These are phyloP conservation scores for Pachydiplax longipennis DNA, from an alignment of 2,888 invertebrate genomes.

Conservation along the genomic window DNA sequence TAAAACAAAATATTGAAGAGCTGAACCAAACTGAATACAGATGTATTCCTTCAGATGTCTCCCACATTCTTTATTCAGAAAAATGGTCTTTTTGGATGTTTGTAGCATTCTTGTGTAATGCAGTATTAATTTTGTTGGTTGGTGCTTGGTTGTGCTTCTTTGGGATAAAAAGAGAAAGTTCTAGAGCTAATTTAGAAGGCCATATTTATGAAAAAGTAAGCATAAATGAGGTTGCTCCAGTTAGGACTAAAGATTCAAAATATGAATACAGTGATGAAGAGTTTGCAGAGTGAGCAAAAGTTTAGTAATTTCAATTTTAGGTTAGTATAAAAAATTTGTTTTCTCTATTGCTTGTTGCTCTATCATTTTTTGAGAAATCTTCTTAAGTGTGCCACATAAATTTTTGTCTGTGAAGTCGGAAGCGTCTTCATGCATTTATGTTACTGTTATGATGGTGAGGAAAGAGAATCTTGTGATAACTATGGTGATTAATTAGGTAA, in stretches of 20 bases:
- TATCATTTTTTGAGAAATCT: not conserved
- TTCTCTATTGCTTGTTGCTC: not conserved
- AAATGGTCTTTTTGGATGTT: constrained; percentile 45
- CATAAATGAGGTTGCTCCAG: not conserved
- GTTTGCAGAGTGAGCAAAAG: not conserved
- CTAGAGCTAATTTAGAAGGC: not conserved
- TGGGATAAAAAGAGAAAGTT: not conserved
- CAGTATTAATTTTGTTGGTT: not conserved
- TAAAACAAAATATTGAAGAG: not conserved
- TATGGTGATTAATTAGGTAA: not conserved
- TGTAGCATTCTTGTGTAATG: constrained; percentile 4
- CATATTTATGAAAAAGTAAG: constrained; percentile 10
- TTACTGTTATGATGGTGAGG: not conserved
- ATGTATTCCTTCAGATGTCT: constrained; percentile 17
- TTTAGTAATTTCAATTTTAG: not conserved
- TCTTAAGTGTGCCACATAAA: not conserved
- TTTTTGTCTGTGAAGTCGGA: not conserved
- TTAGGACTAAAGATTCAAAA: not conserved
- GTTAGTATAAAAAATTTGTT: not conserved
- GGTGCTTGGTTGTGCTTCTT: not conserved
- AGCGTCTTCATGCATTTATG: not conserved
- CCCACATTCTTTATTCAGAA: not conserved
- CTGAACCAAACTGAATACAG: not conserved
- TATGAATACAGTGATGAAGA: not conserved
- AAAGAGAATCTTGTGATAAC: not conserved